Evolutionary conservation across 2,797 vertebrate species (phyloP).

Genomic region (Potorous gilbertii): DNA sequence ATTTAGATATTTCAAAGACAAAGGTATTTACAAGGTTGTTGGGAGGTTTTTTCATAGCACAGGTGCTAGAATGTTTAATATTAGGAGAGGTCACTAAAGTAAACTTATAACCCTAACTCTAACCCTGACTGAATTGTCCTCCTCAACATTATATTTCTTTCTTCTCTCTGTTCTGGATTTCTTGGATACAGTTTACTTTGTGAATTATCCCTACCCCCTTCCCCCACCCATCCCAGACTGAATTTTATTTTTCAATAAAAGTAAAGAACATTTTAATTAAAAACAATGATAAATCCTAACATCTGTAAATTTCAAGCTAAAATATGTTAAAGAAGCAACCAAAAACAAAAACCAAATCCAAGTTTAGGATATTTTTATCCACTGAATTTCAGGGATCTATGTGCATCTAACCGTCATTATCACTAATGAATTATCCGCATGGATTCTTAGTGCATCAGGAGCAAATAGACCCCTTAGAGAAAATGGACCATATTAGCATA

Average conservation of each 20-base stretch:
- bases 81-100: conserved; percentile 64
- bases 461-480: conserved; percentile 43
- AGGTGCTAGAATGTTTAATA: conserved; percentile 63
- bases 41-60: conserved; percentile 55
- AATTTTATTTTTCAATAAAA: conserved; percentile 71
- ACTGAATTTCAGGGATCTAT: conserved; percentile 56
- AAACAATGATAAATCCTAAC: conserved; percentile 52
- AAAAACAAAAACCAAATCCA: conserved; percentile 62
- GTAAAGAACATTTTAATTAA: conserved; percentile 55
- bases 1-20: conserved; percentile 68
- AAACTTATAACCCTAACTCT: conserved; percentile 50
- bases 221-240: conserved; percentile 21
- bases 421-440: conserved; percentile 47
- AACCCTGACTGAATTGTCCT: conserved; percentile 31
- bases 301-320: conserved; percentile 62
- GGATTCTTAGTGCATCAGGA: conserved; percentile 47
- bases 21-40: conserved; percentile 60
- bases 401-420: conserved; percentile 44
- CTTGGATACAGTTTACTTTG: conserved; percentile 68
- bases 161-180: neutral
- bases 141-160: conserved; percentile 17
- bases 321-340: conserved; percentile 60
- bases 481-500: conserved; percentile 37
- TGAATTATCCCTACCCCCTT: conserved; percentile 54
- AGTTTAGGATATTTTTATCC: conserved; percentile 53